Conservation (phyloP, 2,797 vertebrate genomes). For the Melanotaenia trifasciata region DNA sequence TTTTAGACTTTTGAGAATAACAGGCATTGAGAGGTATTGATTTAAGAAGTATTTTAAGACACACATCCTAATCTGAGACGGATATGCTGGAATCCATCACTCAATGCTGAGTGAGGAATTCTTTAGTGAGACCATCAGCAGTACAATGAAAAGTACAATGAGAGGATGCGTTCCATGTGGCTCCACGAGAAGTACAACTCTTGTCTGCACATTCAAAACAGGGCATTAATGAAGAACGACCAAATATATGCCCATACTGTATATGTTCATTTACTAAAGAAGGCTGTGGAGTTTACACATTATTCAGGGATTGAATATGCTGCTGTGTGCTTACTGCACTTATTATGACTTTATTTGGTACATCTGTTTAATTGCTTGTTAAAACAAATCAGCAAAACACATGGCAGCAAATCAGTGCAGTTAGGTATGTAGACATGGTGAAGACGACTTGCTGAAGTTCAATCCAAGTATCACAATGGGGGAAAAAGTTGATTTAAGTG, state of each 20-base stretch:
- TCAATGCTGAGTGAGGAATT: slow-evolving; percentile 62
- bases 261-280: slow-evolving; percentile 39
- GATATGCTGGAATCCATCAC: slow-evolving; percentile 17
- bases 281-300: slow-evolving; percentile 12
- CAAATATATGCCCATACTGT: neutral
- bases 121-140: slow-evolving; percentile 67
- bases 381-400: neutral
- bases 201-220: slow-evolving; percentile 22
- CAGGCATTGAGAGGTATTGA: slow-evolving; percentile 15
- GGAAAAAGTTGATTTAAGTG: neutral
- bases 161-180: slow-evolving; percentile 54
- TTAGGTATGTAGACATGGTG: too few species aligned
- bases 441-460: neutral
- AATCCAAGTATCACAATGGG: neutral
- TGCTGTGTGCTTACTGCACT: neutral
- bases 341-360: neutral
- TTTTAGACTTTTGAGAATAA: neutral
- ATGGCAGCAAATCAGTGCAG: neutral
- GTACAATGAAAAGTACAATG: slow-evolving; percentile 38
- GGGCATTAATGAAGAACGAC: slow-evolving; percentile 17
- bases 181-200: slow-evolving; percentile 19
- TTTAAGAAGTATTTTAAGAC: slow-evolving; percentile 43
- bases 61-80: slow-evolving; percentile 21
- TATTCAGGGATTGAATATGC: slow-evolving; percentile 28
- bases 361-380: neutral